Percentiles rank a stretch among this genome's conserved stretches.
Conservation (phyloP, 2,888 invertebrate species). For the Omphaloscelis lunosa region DNA sequence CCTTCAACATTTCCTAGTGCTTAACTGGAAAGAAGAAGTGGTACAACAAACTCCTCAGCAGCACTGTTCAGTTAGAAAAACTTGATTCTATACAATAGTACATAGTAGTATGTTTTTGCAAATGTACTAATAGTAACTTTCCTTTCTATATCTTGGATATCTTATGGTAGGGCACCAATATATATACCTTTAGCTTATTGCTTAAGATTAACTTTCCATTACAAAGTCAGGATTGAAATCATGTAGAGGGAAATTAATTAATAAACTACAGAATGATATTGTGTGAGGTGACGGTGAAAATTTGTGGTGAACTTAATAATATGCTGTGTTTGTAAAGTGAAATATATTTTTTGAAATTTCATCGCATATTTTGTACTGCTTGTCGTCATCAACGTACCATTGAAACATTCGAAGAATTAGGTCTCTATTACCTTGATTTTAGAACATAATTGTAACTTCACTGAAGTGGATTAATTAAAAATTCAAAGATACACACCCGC, state of each 20-base stretch:
- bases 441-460: constrained; percentile 23
- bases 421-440: constrained; percentile 17
- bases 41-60: no score
- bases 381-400: neutral
- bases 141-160: constrained; percentile 13
- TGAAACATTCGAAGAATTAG: neutral
- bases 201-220: constrained; percentile 47
- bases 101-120: constrained; percentile 11
- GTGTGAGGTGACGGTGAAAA: constrained; percentile 57
- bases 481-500: constrained; percentile 33
- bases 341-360: constrained; percentile 63
- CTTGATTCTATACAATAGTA: no score
- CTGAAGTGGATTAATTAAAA: constrained; percentile 33
- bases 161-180: constrained; percentile 36
- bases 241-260: constrained; percentile 42
- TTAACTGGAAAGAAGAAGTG: no score
- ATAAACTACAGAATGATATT: constrained; percentile 38
- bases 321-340: constrained; percentile 65
- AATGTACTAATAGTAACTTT: constrained; percentile 3
- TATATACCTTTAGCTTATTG: constrained; percentile 21
- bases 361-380: constrained; percentile 25
- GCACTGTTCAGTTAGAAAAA: no score
- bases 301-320: constrained; percentile 60
- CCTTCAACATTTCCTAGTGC: no score
- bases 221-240: constrained; percentile 39